phyloP scores from a whole-genome alignment of 2,888 invertebrate genomes.

The Marasmarcha lunaedactyla region DNA sequence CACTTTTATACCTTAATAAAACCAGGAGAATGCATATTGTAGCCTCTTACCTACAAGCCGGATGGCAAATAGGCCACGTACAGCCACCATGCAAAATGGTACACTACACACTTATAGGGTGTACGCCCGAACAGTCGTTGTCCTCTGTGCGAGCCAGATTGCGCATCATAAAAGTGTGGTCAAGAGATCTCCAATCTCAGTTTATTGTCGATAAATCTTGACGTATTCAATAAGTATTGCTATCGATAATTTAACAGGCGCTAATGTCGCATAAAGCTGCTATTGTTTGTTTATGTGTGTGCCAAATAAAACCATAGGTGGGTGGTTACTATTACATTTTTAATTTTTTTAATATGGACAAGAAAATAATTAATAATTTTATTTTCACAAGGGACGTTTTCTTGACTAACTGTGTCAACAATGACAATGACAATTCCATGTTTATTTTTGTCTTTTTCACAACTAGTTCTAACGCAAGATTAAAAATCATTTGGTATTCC shows the following conservation, averaged over 20 bases:
- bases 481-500: no score
- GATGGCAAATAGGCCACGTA: constrained; percentile 30
- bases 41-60: constrained; percentile 29
- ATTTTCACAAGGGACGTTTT: no score
- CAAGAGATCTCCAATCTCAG: constrained; percentile 61
- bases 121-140: not conserved
- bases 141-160: constrained; percentile 33
- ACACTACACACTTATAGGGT: not conserved
- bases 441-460: no score
- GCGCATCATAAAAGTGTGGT: constrained; percentile 60
- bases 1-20: constrained; percentile 58
- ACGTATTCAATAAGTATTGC: constrained; percentile 49
- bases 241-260: constrained; percentile 53
- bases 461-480: no score
- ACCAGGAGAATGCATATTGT: constrained; percentile 58
- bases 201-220: constrained; percentile 52
- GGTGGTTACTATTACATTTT: no score
- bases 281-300: constrained; percentile 12
- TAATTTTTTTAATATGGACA: no score
- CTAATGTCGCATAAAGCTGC: constrained; percentile 31
- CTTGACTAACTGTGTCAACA: no score
- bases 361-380: no score
- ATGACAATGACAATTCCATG: no score
- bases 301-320: no score
- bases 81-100: constrained; percentile 25